Base-by-base conservation (phyloP, 2,888 invertebrate genomes). In the Luperina nickerlii region DNA sequence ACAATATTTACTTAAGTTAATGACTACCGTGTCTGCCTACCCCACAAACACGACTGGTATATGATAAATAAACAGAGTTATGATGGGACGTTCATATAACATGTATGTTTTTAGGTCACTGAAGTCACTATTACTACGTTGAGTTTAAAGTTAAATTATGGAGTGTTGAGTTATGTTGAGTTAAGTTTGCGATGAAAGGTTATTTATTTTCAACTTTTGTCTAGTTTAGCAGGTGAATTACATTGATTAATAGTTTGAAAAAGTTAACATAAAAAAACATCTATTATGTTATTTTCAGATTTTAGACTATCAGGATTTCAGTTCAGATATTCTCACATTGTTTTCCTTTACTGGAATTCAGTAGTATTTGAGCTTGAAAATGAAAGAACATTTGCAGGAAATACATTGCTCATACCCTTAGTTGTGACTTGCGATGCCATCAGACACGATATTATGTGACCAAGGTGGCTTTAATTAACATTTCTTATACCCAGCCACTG, bases 1-100 rank as follows among this genome's bases (percentile, higher is more conserved):
- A 32, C 77, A 71, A 81, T 81, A 81, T 81, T 81, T 81, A 68
- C 82, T 63, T 60, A 51, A 82, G 63, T 82, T 82, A 78, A 82
- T 82, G 72, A 82, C 77, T 63, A 27, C 76, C 13, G 15, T 54
- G 38, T 20, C 82, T 82, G 57, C 57, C 48, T 57, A 72, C 68
- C 63, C 38, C 62, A 13, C 71, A 54, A 80, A 67, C 67, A 69
- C 18, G 62, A 45, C 20, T 42, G 60, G 51, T 27, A 62, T 24
- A 45, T 70, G 63, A 20, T 81, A 68, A 63, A 78, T 68, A 82
- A 69, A 82, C 71, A 76, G 3, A 65, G 48, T 68, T 82, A 72
- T 82, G n/a, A 78, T 51, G 42, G 66, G 57, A 9, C 2, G 48
- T n/a, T 48, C 38, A 6, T 51, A n/a, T 54, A 15, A n/a, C 57